Evolutionary conservation across 2,113 vertebrate genomes (phyloP).

Genomic region (Podarcis raffonei): DNA sequence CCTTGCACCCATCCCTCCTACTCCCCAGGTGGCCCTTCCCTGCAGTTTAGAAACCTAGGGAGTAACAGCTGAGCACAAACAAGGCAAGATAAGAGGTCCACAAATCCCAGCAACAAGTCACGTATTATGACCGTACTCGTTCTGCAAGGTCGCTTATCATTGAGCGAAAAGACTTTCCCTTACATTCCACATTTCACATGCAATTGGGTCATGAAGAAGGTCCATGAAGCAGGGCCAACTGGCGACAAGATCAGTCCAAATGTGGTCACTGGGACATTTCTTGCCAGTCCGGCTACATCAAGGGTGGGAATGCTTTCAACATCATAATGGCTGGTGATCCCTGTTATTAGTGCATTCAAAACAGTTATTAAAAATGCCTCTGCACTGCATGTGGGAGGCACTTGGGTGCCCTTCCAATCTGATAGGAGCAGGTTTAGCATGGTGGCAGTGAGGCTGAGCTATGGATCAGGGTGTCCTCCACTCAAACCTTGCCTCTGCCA

Average conservation of each 20-base stretch:
- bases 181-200: not conserved
- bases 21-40: not conserved
- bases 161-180: not conserved
- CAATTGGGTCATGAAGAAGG: not conserved
- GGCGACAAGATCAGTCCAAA: constrained; percentile 46
- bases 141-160: constrained; percentile 11
- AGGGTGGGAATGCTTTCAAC: constrained; percentile 23
- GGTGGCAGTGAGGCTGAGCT: rapidly evolving
- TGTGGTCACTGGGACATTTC: not conserved
- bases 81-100: not conserved
- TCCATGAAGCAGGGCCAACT: constrained; percentile 1
- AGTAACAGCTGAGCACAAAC: not conserved
- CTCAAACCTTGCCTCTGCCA: not conserved
- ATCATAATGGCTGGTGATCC: constrained; percentile 22
- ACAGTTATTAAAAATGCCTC: constrained; percentile 30
- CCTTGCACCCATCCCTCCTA: not conserved
- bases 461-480: no score
- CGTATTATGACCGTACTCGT: not conserved
- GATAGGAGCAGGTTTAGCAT: constrained; percentile 8
- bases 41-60: not conserved
- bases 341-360: constrained; percentile 15
- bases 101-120: not conserved
- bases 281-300: not conserved
- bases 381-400: constrained; percentile 23
- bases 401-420: constrained; percentile 26